Conservation (phyloP, 2,888 invertebrate species). For the Ectemnius cavifrons region DNA sequence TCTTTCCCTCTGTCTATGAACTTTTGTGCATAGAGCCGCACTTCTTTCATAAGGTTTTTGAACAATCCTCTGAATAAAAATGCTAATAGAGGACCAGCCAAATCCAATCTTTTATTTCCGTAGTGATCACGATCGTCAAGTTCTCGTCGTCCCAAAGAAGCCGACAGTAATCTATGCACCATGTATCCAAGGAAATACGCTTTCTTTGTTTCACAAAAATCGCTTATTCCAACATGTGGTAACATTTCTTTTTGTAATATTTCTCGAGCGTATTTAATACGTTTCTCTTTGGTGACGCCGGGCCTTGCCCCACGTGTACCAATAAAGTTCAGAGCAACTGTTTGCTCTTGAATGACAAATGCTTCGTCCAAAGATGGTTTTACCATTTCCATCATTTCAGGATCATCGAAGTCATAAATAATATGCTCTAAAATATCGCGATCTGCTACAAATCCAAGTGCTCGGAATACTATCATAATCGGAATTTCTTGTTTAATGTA, state of each 20-base stretch:
- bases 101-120: slow-evolving; percentile 98
- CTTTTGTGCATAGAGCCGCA: slow-evolving; percentile 98
- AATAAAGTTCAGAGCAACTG: slow-evolving; percentile 98
- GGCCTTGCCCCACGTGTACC: slow-evolving; percentile 98
- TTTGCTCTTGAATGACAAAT: slow-evolving; percentile 99
- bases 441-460: slow-evolving; percentile 99
- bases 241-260: slow-evolving; percentile 99
- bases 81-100: slow-evolving; percentile 97
- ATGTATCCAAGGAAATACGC: slow-evolving; percentile 99
- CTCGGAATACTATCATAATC: slow-evolving; percentile 99
- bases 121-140: slow-evolving; percentile 99
- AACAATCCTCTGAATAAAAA: slow-evolving; percentile 98
- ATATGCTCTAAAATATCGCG: slow-evolving; percentile 99
- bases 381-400: slow-evolving; percentile 99
- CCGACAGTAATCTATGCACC: slow-evolving; percentile 97
- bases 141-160: slow-evolving; percentile 96
- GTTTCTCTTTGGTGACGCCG: slow-evolving; percentile 98
- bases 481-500: slow-evolving; percentile 99
- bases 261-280: slow-evolving; percentile 99
- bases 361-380: slow-evolving; percentile 99
- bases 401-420: slow-evolving; percentile 99
- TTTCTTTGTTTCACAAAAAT: slow-evolving; percentile 99
- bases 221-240: slow-evolving; percentile 99
- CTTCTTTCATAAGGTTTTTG: slow-evolving; percentile 97
- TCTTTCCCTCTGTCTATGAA: slow-evolving; percentile 99